A percentile compares a stretch with the other conserved stretches of the same genome.
Evolutionary conservation across 1,140 invertebrate genomes (phyloP).

Genomic region (Matsumurasca onukii): DNA sequence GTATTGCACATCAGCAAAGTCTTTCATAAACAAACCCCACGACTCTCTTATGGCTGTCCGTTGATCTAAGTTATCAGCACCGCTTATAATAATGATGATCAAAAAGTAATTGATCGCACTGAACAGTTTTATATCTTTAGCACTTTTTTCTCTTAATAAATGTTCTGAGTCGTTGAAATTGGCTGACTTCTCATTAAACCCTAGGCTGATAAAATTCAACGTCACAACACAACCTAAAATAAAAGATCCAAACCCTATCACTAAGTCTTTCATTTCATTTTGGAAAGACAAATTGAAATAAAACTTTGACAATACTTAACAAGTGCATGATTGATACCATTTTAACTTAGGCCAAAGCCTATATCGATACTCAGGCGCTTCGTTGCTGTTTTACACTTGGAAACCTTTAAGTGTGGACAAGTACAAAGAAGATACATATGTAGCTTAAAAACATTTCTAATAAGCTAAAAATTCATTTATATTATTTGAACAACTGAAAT

Average conservation of each 20-base stretch:
- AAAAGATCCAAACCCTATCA: constrained; percentile 21
- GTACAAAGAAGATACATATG: too few species aligned
- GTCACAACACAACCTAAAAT: constrained; percentile 25
- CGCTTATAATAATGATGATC: constrained; percentile 65
- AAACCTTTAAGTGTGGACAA: too few species aligned
- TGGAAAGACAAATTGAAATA: not conserved
- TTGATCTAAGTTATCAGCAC: constrained; percentile 44
- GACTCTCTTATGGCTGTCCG: constrained; percentile 57
- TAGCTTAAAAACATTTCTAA: too few species aligned
- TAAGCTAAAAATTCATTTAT: too few species aligned
- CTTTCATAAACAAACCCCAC: constrained; percentile 60
- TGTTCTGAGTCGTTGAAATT: not conserved
- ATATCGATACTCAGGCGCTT: too few species aligned
- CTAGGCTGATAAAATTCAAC: constrained; percentile 5
- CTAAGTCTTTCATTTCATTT: constrained; percentile 21
- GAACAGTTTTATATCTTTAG: constrained; percentile 16
- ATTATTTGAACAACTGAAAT: too few species aligned
- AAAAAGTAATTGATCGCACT: constrained; percentile 41
- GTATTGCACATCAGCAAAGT: constrained; percentile 55
- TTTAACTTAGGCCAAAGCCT: too few species aligned
- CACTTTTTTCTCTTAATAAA: not conserved
- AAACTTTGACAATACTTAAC: too few species aligned
- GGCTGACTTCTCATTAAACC: not conserved
- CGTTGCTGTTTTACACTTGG: too few species aligned
- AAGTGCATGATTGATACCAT: too few species aligned